Percentiles rank a stretch among this genome's conserved stretches.
These are phyloP conservation scores for Sesamia inferens DNA, from an alignment of 2,888 invertebrate species.

Conservation along the genomic window DNA sequence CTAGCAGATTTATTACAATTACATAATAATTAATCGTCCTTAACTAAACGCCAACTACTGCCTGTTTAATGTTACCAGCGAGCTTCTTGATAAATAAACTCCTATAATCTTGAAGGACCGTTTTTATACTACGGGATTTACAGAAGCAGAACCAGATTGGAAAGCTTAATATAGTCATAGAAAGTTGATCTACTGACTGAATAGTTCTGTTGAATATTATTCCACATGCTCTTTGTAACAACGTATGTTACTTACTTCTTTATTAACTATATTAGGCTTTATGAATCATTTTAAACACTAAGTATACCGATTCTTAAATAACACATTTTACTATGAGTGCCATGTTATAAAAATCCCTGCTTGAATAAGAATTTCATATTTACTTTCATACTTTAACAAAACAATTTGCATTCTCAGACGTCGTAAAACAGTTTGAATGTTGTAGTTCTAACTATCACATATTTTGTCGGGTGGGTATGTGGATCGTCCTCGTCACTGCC, in stretches of 20 bases:
- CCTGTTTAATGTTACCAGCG: slow-evolving; percentile 5
- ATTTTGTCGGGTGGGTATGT: no score
- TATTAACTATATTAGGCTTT: not conserved
- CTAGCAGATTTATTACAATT: not conserved
- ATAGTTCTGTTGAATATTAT: not conserved
- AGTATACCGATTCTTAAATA: not conserved
- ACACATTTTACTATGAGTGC: not conserved
- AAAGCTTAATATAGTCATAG: not conserved
- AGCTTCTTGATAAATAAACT: not conserved
- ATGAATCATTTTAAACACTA: not conserved
- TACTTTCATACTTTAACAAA: not conserved
- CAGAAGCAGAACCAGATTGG: not conserved
- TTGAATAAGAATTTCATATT: not conserved
- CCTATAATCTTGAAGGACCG: not conserved
- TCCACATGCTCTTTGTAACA: not conserved
- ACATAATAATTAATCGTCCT: not conserved
- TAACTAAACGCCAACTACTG: slow-evolving; percentile 12
- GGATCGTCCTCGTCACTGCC: no score
- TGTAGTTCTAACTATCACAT: not conserved
- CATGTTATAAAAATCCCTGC: not conserved
- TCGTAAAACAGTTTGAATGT: not conserved
- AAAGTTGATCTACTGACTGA: not conserved
- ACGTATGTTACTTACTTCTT: not conserved
- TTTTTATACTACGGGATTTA: not conserved
- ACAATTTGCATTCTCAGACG: not conserved